Base-by-base conservation (phyloP, 2,797 vertebrate species). In the Malacoraja senta region DNA sequence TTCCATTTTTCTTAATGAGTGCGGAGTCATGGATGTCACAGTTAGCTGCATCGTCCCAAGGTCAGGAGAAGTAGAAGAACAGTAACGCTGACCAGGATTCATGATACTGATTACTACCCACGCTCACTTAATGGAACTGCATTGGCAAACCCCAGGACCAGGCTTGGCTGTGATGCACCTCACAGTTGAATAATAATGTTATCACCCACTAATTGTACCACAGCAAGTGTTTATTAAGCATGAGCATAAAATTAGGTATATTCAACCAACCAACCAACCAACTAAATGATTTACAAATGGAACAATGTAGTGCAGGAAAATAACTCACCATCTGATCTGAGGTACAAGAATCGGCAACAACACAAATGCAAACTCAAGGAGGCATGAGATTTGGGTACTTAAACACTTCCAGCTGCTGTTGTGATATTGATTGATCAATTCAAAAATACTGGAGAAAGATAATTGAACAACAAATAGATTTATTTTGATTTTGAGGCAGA, bases 401-500 rank as follows among this genome's bases (percentile, higher is more conserved):
- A 19, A 76, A 2, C 68, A 74, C 90, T 58, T 58, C 38, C 38
- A 76, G 12, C 6, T 76, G 90, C 0, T 38, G 53, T 44, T 72
- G 24, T 29, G 44, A 8, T 8, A 44, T 44, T 15, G 71, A 44
- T 38, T 91, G 35, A 92, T 38, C 71, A 53, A 74, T 74, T 92
- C 38, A 24, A n/a, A 92, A 76, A n/a, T 7, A 44, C 26, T 38
- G 71, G 10, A 80, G 72, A 92, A n/a, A 72, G 76, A 76, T 92
- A 72, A 8, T 76, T 72, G 71, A 76, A 76, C 21, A 29, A 76
- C 38, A 76, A 74, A 76, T 76, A 29, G 38, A 92, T 58, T 92
- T 92, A 58, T 76, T 76, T 76, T 38, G 68, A 72, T 91, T 53
- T 12, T 44, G 71, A 92, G 21, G 38, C 71, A 74, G 90, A 92